phyloP scores from a whole-genome alignment of 2,888 invertebrate species.

The Aporophyla nigra region DNA sequence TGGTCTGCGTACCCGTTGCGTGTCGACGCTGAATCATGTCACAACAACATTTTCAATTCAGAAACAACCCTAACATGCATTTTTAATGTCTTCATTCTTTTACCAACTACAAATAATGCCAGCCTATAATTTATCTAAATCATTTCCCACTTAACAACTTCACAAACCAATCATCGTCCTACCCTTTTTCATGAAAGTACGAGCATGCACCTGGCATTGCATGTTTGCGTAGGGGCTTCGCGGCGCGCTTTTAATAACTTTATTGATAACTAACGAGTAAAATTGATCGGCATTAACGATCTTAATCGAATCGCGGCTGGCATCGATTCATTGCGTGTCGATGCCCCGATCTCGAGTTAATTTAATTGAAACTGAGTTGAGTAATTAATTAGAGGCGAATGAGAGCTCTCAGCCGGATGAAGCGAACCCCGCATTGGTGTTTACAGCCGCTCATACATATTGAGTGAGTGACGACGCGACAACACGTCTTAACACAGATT shows the following conservation, averaged over 20 bases:
- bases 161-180: slow-evolving; percentile 55
- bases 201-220: slow-evolving; percentile 68
- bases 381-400: slow-evolving; percentile 90
- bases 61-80: slow-evolving; percentile 48
- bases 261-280: slow-evolving; percentile 86
- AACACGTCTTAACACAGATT: slow-evolving; percentile 69
- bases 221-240: slow-evolving; percentile 72
- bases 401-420: slow-evolving; percentile 87
- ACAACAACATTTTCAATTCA: slow-evolving; percentile 47
- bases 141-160: slow-evolving; percentile 53
- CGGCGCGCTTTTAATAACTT: slow-evolving; percentile 81
- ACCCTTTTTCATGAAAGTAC: slow-evolving; percentile 57
- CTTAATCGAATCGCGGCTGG: slow-evolving; percentile 87
- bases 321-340: slow-evolving; percentile 88
- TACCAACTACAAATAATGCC: slow-evolving; percentile 34
- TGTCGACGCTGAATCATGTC: slow-evolving; percentile 45
- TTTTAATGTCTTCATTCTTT: slow-evolving; percentile 57
- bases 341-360: slow-evolving; percentile 88
- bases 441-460: slow-evolving; percentile 81
- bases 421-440: slow-evolving; percentile 79
- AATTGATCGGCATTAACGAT: slow-evolving; percentile 88
- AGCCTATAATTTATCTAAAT: slow-evolving; percentile 56
- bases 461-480: slow-evolving; percentile 67
- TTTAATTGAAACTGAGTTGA: slow-evolving; percentile 90
- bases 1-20: slow-evolving; percentile 38